Conservation (phyloP, 1,140 invertebrate species). For the Drosophila varians region DNA sequence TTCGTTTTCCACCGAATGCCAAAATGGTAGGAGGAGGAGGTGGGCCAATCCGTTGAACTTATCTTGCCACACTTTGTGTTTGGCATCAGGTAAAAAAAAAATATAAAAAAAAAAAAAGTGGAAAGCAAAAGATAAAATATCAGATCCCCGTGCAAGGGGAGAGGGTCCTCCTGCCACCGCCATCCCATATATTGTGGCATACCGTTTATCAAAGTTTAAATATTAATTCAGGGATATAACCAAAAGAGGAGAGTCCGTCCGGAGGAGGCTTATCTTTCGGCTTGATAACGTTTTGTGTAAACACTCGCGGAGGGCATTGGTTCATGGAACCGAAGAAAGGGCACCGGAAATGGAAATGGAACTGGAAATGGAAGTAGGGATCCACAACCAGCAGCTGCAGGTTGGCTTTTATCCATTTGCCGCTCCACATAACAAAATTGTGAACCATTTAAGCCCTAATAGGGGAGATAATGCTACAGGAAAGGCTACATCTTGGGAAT, state of each 20-base stretch:
- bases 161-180: background rate
- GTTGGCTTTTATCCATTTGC: background rate
- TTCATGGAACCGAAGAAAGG: background rate
- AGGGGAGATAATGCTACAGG: too few relatives aligned
- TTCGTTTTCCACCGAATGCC: slow-evolving; percentile 34
- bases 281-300: slow-evolving; percentile 31
- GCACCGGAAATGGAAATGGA: background rate
- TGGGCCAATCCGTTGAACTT: slow-evolving; percentile 3
- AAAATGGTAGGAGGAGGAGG: background rate
- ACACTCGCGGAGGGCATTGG: slow-evolving; percentile 22
- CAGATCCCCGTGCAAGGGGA: background rate
- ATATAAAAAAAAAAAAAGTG: slow-evolving; percentile 6
- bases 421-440: background rate
- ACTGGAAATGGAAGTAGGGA: background rate
- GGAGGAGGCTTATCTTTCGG: background rate
- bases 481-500: too few relatives aligned
- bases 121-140: slow-evolving; percentile 8
- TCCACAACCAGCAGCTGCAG: background rate
- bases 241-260: slow-evolving; percentile 6
- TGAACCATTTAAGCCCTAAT: background rate
- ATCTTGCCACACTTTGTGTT: slow-evolving; percentile 26
- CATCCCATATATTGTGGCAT: background rate
- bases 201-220: slow-evolving; percentile 70
- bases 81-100: slow-evolving; percentile 55
- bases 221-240: slow-evolving; percentile 76